These are phyloP conservation scores for Chaenodraco wilsoni DNA, from an alignment of 2,797 vertebrate genomes.

Conservation along the genomic window DNA sequence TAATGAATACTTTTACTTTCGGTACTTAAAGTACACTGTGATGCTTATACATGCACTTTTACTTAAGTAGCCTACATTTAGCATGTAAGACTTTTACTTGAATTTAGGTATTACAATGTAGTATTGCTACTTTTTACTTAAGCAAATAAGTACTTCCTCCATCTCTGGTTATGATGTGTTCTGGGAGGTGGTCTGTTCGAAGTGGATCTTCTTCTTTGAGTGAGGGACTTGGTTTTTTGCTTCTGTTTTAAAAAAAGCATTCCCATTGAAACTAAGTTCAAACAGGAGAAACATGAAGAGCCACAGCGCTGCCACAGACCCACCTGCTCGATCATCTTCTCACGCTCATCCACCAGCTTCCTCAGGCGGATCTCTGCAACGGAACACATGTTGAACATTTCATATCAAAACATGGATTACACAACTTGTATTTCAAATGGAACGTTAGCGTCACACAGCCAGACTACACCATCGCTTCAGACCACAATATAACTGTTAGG, in stretches of 20 bases:
- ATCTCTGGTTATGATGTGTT: too few relatives aligned
- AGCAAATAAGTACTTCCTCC: too few relatives aligned
- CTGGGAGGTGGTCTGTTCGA: background rate
- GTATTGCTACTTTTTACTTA: too few relatives aligned
- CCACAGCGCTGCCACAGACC: background rate
- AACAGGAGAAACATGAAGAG: background rate
- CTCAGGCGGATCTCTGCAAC: slow-evolving; percentile 91
- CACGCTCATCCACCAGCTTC: slow-evolving; percentile 92
- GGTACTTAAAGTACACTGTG: too few relatives aligned
- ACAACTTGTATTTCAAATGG: background rate
- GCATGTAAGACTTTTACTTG: too few relatives aligned
- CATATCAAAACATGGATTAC: background rate
- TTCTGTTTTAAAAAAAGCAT: background rate
- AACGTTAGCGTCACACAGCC: background rate
- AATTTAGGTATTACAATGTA: too few relatives aligned
- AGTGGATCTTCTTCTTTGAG: background rate
- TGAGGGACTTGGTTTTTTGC: background rate
- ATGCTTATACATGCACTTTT: too few relatives aligned
- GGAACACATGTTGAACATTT: slow-evolving; percentile 29
- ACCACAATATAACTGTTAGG: background rate
- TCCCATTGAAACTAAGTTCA: background rate
- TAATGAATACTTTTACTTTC: too few relatives aligned
- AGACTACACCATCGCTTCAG: background rate
- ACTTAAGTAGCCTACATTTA: too few relatives aligned
- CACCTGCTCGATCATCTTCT: slow-evolving; percentile 94